Base-by-base conservation (phyloP, 2,797 vertebrate species). In the Tinamus major region DNA sequence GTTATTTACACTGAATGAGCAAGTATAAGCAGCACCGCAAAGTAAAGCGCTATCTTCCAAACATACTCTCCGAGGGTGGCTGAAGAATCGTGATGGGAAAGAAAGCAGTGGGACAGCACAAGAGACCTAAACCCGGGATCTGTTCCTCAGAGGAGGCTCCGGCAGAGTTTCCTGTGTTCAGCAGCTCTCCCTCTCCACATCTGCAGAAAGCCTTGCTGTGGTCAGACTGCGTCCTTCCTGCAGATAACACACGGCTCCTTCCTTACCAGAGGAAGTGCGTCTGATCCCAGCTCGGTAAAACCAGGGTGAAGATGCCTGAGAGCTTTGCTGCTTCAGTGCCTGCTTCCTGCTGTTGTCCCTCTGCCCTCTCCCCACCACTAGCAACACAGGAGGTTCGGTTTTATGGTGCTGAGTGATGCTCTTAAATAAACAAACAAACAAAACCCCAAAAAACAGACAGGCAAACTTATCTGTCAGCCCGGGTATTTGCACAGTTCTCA, bases 1-100 rank as follows among this genome's bases (percentile, higher is more conserved):
- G 85, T 95, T 95, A 96, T 95, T 95, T 94, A 95, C 91, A 93
- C 49, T 61, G 91, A 88, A 87, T 17, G 69, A 96, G 62, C 94
- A 85, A 90, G 85, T 82, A 92, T 95, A 95, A 95, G 92, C 93
- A 95, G 85, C 0, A 0, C 63, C 67, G 78, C 42, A 42, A 79
- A 91, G 82, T 37, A 77, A 90, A 92, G 64, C 1, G 1, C 55
- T 87, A 27, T 93, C 90, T 90, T 87, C 90, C 84, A 95, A 96
- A 96, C 96, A 95, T 10, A 31, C 27, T 72, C 92, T 90, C 33
- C 19, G 61, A 89, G 56, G 84, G 46, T 1, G 2, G n/a, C 17
- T 14, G n/a, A 80, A 79, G 67, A 64, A 67, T 61, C 2, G 0
- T 2, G 68, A 56, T 51, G 48, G 61, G 49, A 77, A 61, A 74